phyloP scores from a whole-genome alignment of 2,888 invertebrate genomes.

The Cheilosia pagana region DNA sequence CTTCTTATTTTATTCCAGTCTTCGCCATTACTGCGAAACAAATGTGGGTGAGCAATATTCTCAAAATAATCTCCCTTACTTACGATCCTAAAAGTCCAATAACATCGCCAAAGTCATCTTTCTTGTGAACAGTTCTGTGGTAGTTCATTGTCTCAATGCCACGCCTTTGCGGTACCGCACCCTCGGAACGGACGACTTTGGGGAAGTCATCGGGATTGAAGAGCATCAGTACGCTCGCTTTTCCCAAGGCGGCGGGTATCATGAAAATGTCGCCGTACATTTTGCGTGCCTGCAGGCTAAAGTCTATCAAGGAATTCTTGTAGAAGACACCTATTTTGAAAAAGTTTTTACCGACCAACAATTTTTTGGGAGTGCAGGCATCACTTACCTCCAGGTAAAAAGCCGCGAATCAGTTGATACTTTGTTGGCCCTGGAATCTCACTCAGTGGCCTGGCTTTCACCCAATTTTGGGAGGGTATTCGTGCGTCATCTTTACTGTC shows the following conservation, averaged over 20 bases:
- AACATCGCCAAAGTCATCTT: conserved; percentile 75
- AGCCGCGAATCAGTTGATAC: conserved; percentile 76
- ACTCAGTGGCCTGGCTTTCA: conserved; percentile 77
- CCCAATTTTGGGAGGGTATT: conserved; percentile 31
- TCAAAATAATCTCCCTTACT: background rate
- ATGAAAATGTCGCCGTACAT: conserved; percentile 82
- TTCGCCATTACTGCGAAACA: conserved; percentile 85
- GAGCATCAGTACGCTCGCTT: conserved; percentile 80
- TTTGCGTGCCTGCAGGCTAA: conserved; percentile 72
- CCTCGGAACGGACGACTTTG: conserved; percentile 83
- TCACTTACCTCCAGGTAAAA: conserved; percentile 72
- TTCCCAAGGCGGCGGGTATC: conserved; percentile 81
- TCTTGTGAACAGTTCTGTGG: conserved; percentile 80
- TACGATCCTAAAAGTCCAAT: conserved; percentile 77
- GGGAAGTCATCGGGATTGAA: conserved; percentile 85
- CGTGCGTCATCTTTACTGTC: no score
- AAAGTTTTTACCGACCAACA: background rate
- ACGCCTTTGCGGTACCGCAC: conserved; percentile 82
- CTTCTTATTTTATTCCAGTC: conserved; percentile 87
- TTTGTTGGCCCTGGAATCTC: conserved; percentile 79
- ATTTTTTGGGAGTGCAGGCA: background rate
- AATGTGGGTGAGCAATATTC: conserved; percentile 79
- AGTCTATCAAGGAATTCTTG: conserved; percentile 72
- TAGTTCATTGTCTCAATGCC: conserved; percentile 81
- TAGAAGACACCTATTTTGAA: conserved; percentile 66